Conservation (phyloP, 2,888 invertebrate genomes). For the Dysmachus trigonus region DNA sequence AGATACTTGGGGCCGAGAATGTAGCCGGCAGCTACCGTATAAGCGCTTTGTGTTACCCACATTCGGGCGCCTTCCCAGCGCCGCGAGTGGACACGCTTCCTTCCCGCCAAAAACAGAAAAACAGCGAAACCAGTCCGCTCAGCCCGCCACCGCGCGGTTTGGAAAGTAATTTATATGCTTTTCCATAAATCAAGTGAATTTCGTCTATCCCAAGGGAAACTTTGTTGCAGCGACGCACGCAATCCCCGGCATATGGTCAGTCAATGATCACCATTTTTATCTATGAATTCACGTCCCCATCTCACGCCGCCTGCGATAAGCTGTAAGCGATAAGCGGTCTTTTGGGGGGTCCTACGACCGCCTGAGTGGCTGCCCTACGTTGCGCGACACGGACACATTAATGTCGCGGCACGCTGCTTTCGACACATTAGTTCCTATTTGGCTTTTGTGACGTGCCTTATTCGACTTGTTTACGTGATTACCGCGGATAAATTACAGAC, state of each 20-base stretch:
- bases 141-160: neutral
- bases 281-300: neutral
- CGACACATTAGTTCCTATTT: constrained; percentile 9
- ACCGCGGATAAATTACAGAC: constrained; percentile 18
- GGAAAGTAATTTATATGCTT: constrained; percentile 29
- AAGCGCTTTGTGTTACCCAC: neutral
- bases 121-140: neutral
- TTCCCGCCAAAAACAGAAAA: neutral
- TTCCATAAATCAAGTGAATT: constrained; percentile 31
- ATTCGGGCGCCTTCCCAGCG: neutral
- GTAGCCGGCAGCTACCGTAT: neutral
- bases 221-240: neutral
- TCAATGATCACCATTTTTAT: neutral
- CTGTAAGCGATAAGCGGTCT: neutral
- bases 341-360: neutral
- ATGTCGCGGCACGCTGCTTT: neutral
- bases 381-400: neutral
- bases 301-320: neutral
- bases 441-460: neutral
- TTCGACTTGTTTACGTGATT: constrained; percentile 22
- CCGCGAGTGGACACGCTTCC: neutral
- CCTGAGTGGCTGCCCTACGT: neutral
- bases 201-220: neutral
- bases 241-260: neutral
- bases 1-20: neutral